Percentiles rank a stretch among this genome's conserved stretches.
phyloP scores from a whole-genome alignment of 2,888 invertebrate species.

The Sinopyrophorus schimmeli region DNA sequence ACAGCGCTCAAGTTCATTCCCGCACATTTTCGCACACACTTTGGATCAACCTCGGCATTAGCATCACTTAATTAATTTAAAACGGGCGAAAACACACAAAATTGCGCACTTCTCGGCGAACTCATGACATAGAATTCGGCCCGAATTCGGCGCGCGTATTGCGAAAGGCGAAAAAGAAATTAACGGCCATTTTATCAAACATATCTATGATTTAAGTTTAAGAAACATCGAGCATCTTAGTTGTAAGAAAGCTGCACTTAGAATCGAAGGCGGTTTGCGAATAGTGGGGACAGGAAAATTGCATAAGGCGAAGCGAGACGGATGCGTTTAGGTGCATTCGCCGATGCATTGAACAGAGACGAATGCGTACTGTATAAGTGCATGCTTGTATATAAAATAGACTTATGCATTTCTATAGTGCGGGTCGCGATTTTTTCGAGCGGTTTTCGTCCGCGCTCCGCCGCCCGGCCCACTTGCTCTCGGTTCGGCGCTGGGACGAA shows the following conservation, averaged over 20 bases:
- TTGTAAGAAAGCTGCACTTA: constrained; percentile 43
- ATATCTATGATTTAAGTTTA: constrained; percentile 52
- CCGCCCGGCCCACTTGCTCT: constrained; percentile 26
- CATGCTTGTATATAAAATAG: constrained; percentile 34
- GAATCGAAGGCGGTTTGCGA: constrained; percentile 37
- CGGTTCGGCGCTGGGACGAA: too few species aligned
- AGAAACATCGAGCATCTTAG: constrained; percentile 53
- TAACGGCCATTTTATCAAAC: constrained; percentile 47
- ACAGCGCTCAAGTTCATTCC: constrained; percentile 28
- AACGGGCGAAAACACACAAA: background rate
- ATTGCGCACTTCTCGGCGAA: constrained; percentile 16
- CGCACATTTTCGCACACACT: constrained; percentile 32
- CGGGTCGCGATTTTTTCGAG: constrained; percentile 35
- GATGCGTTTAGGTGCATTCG: constrained; percentile 32
- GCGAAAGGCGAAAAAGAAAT: constrained; percentile 14
- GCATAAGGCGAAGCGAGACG: constrained; percentile 41
- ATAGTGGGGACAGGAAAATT: constrained; percentile 42
- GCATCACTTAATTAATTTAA: constrained; percentile 20
- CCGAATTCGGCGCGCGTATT: constrained; percentile 9
- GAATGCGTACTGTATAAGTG: constrained; percentile 32
- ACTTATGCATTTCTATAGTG: constrained; percentile 37
- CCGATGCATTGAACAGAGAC: constrained; percentile 33
- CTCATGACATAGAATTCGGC: constrained; percentile 5
- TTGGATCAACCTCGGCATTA: constrained; percentile 31
- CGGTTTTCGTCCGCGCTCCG: constrained; percentile 18